Conservation (phyloP, 2,113 vertebrate species). For the Thinocorus orbignyianus region DNA sequence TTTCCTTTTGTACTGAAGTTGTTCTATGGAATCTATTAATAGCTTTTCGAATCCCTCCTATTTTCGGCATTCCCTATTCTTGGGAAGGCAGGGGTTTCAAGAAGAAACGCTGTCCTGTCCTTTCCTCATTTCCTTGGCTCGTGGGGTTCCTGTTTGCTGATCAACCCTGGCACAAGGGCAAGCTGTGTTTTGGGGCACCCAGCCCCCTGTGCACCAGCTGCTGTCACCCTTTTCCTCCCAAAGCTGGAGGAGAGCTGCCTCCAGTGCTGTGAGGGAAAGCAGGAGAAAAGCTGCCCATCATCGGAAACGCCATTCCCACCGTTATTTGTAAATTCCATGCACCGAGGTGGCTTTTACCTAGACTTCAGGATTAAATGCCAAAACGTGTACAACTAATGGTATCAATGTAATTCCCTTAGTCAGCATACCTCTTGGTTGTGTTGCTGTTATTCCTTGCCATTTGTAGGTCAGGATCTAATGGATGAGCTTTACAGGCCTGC, state of each 20-base stretch:
- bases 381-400: constrained; percentile 40
- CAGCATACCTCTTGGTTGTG: background rate
- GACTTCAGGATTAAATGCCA: constrained; percentile 27
- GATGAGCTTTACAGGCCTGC: constrained; percentile 33
- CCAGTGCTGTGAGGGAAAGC: background rate
- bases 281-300: background rate
- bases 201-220: background rate
- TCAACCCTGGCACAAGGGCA: fast-evolving
- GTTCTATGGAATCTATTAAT: background rate
- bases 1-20: background rate
- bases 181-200: background rate
- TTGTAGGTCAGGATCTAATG: constrained; percentile 62
- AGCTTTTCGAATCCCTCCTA: background rate
- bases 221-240: background rate
- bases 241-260: background rate
- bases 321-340: background rate
- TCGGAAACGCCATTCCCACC: background rate
- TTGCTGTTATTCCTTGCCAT: constrained; percentile 42
- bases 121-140: background rate
- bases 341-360: background rate
- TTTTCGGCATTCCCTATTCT: background rate
- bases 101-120: background rate
- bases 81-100: background rate
- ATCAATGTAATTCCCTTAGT: background rate
- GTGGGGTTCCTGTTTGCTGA: background rate